phyloP scores from a whole-genome alignment of 2,113 vertebrate genomes.

The Lota lota region DNA sequence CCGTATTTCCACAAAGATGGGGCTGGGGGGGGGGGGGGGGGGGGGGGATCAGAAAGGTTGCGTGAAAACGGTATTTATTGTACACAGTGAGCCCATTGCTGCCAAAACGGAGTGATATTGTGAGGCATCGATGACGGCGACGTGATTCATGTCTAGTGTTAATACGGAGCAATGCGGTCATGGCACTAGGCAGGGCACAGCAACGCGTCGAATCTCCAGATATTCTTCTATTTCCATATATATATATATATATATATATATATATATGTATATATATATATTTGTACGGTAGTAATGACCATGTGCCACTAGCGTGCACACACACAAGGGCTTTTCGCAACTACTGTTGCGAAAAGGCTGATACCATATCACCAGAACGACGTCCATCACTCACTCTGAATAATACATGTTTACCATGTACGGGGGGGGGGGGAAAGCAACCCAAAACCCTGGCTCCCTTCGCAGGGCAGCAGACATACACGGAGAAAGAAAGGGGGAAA shows the following conservation, averaged over 20 bases:
- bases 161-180: constrained; percentile 28
- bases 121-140: constrained; percentile 40
- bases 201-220: neutral
- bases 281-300: constrained; percentile 1
- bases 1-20: constrained; percentile 24
- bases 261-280: too few relatives aligned
- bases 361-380: constrained; percentile 18
- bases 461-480: constrained; percentile 46
- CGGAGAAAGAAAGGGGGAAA: neutral
- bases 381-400: constrained; percentile 29
- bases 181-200: constrained; percentile 28
- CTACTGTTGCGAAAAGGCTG: constrained; percentile 10
- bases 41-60: constrained; percentile 18
- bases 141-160: constrained; percentile 38
- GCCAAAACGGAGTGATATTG: constrained; percentile 38
- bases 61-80: constrained; percentile 51
- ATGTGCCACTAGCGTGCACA: constrained; percentile 8
- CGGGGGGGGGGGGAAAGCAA: too few relatives aligned
- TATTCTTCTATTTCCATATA: constrained; percentile 2
- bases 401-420: constrained; percentile 47
- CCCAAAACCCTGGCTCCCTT: constrained; percentile 23
- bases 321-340: constrained; percentile 28
- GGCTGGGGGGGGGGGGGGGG: neutral
- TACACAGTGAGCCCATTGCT: constrained; percentile 22
- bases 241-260: too few relatives aligned